Percentiles rank a stretch among this genome's conserved stretches.
Conservation (phyloP, 92 coral and sea anemone species). For the Umimayanthus chanpuru region DNA sequence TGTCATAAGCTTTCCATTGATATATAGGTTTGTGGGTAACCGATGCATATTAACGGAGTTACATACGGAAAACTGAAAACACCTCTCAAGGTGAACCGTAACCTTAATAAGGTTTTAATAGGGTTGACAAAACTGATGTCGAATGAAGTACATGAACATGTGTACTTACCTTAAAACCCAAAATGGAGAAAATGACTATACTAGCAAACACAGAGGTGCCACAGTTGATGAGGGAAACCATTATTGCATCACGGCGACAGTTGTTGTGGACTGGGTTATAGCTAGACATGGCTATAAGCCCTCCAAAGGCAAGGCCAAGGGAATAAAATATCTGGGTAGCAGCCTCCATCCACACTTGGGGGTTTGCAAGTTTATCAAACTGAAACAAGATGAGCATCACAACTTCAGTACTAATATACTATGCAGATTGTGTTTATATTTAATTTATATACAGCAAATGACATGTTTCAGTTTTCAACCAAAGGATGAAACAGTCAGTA, state of each 20-base stretch:
- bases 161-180: conserved; percentile 88
- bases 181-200: conserved; percentile 88
- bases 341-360: conserved; percentile 98
- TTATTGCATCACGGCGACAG: conserved; percentile 91
- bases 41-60: too few species aligned
- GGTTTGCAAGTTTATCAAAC: conserved; percentile 72
- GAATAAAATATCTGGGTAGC: conserved; percentile 98
- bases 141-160: not conserved
- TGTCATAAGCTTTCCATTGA: too few species aligned
- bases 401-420: too few species aligned
- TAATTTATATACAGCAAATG: too few species aligned
- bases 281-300: conserved; percentile 97
- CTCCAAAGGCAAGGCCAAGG: conserved; percentile 93
- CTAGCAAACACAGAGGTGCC: conserved; percentile 95
- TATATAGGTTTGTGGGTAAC: too few species aligned
- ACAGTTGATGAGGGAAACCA: conserved; percentile 96
- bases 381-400: conserved; percentile 35
- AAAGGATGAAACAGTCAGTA: too few species aligned
- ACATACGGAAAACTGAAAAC: too few species aligned
- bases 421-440: too few species aligned
- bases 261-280: conserved; percentile 94
- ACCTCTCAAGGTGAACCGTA: too few species aligned
- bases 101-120: too few species aligned
- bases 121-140: not conserved
- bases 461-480: too few species aligned